These are phyloP conservation scores for Limnephilus marmoratus DNA, from an alignment of 2,888 invertebrate genomes.

Conservation along the genomic window DNA sequence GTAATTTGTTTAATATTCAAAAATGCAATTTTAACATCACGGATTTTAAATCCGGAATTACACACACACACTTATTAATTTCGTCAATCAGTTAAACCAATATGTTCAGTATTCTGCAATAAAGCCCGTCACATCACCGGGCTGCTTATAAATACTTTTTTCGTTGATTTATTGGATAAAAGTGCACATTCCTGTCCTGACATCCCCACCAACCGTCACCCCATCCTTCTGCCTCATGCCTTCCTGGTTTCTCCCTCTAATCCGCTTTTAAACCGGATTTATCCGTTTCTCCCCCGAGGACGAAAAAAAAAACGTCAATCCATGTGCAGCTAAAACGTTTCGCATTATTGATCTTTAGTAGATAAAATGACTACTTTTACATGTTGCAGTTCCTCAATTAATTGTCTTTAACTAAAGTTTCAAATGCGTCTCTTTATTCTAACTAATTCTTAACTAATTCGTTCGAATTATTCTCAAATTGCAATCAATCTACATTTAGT, in stretches of 20 bases:
- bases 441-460: background rate
- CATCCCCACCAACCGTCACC: background rate
- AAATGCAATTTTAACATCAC: background rate
- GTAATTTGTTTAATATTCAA: no score
- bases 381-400: background rate
- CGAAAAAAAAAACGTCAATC: background rate
- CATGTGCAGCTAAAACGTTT: background rate
- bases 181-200: slow-evolving; percentile 51
- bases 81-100: background rate
- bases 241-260: background rate
- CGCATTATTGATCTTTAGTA: background rate
- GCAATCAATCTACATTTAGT: background rate
- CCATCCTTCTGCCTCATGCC: background rate
- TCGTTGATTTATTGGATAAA: slow-evolving; percentile 47
- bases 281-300: background rate
- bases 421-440: background rate
- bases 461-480: background rate
- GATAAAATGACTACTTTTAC: background rate
- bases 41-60: background rate
- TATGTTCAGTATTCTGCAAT: background rate
- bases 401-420: background rate
- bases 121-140: background rate
- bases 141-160: background rate
- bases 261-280: slow-evolving; percentile 2
- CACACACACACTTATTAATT: background rate